These are phyloP conservation scores for Notiomystis cincta DNA, from an alignment of 2,113 vertebrate genomes.

Conservation along the genomic window DNA sequence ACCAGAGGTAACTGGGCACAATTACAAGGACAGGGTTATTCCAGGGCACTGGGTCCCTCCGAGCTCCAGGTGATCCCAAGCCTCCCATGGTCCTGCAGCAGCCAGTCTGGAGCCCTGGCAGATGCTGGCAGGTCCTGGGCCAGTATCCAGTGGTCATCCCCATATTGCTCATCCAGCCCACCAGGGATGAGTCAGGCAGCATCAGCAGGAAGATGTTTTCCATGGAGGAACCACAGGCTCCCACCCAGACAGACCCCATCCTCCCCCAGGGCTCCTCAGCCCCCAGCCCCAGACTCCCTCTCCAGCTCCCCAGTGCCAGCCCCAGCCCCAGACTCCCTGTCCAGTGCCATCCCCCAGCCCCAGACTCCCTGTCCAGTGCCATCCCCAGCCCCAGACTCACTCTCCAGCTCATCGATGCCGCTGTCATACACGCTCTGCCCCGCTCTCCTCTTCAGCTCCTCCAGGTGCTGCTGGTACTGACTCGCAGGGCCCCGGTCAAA, in stretches of 20 bases:
- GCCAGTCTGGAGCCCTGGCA: neutral
- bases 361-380: neutral
- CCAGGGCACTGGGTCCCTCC: neutral
- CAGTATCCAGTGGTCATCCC: neutral
- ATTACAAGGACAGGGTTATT: neutral
- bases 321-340: neutral
- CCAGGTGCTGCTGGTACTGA: constrained; percentile 44
- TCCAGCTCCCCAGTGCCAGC: neutral
- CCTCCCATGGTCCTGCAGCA: neutral
- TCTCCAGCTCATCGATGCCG: neutral
- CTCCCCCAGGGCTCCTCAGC: neutral
- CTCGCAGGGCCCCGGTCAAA: neutral
- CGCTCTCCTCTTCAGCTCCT: constrained; percentile 23
- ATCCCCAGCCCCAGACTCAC: neutral
- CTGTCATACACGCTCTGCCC: constrained; percentile 2
- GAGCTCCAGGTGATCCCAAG: neutral
- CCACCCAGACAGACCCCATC: neutral
- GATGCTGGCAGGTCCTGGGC: neutral
- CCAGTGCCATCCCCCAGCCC: neutral
- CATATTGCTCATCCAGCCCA: neutral
- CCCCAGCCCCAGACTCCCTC: neutral
- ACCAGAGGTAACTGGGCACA: neutral
- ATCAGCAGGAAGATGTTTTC: neutral
- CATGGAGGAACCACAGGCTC: neutral
- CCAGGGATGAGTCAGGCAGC: neutral